Conservation (phyloP, 2,797 vertebrate genomes). For the Microctenopoma steveboyesi region DNA sequence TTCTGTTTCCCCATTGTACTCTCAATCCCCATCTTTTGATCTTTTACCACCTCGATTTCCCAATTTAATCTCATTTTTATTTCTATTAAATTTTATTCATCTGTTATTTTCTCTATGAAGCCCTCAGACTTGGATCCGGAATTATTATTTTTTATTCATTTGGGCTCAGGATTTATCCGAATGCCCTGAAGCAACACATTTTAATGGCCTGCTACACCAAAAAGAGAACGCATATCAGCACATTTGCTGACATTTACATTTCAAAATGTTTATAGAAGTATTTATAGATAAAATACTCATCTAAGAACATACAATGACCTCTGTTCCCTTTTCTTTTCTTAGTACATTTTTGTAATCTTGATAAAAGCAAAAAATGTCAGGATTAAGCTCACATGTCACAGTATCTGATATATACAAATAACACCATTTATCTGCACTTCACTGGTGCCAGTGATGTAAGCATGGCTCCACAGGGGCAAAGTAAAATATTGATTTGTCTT, state of each 20-base stretch:
- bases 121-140: neutral
- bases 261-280: conserved; percentile 41
- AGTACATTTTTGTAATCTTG: conserved; percentile 1
- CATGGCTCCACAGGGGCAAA: neutral
- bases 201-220: conserved; percentile 34
- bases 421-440: neutral
- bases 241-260: conserved; percentile 49
- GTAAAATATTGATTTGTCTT: neutral
- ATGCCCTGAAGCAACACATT: conserved; percentile 30
- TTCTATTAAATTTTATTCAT: neutral
- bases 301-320: conserved; percentile 12
- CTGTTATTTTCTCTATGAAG: conserved; percentile 5
- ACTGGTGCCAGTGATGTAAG: neutral
- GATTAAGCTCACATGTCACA: conserved; percentile 17
- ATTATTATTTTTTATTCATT: conserved; percentile 1
- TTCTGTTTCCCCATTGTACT: neutral
- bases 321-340: conserved; percentile 1
- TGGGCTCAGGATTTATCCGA: conserved; percentile 27
- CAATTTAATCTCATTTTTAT: neutral
- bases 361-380: conserved; percentile 21
- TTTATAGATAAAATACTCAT: conserved; percentile 24
- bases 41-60: neutral
- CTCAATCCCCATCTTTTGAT: conserved; percentile 24
- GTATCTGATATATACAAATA: conserved; percentile 12
- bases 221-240: conserved; percentile 26